Percentiles rank a stretch among this genome's conserved stretches.
These are phyloP conservation scores for Rhincodon typus DNA, from an alignment of 2,797 vertebrate species.

Conservation along the genomic window DNA sequence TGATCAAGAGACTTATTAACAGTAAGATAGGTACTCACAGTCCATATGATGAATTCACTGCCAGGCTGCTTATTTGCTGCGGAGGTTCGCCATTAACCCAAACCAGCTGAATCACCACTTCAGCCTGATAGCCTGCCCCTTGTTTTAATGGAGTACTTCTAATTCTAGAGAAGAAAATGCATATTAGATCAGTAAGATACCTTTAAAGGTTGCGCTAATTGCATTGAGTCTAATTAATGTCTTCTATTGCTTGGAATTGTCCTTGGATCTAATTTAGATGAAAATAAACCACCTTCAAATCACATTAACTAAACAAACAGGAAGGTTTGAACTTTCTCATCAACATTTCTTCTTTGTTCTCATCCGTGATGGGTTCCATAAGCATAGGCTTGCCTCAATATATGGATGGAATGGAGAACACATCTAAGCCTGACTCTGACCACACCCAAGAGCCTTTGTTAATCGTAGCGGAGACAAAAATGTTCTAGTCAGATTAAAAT, in stretches of 20 bases:
- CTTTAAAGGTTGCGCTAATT: background rate
- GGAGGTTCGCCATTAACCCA: slow-evolving; percentile 97
- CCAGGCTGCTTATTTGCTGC: slow-evolving; percentile 91
- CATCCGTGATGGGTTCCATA: background rate
- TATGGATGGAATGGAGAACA: background rate
- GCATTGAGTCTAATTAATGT: background rate
- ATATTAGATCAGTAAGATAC: background rate
- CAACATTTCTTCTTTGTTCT: background rate
- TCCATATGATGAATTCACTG: slow-evolving; percentile 86
- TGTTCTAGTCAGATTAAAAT: background rate
- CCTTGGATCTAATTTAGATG: background rate
- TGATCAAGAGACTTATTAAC: background rate
- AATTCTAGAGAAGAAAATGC: slow-evolving; percentile 65
- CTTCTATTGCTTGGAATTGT: background rate
- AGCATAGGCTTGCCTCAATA: background rate
- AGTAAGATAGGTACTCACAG: slow-evolving; percentile 68
- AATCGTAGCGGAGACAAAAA: too few species aligned
- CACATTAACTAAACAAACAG: background rate
- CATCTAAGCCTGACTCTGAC: background rate
- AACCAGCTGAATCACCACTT: slow-evolving; percentile 89
- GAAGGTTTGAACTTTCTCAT: background rate
- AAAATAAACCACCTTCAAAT: background rate
- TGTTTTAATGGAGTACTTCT: slow-evolving; percentile 89
- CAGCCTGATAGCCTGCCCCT: slow-evolving; percentile 89
- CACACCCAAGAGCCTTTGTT: background rate